Evolutionary conservation across 2,888 invertebrate genomes (phyloP).

Genomic region (Dolichopus griseipennis): DNA sequence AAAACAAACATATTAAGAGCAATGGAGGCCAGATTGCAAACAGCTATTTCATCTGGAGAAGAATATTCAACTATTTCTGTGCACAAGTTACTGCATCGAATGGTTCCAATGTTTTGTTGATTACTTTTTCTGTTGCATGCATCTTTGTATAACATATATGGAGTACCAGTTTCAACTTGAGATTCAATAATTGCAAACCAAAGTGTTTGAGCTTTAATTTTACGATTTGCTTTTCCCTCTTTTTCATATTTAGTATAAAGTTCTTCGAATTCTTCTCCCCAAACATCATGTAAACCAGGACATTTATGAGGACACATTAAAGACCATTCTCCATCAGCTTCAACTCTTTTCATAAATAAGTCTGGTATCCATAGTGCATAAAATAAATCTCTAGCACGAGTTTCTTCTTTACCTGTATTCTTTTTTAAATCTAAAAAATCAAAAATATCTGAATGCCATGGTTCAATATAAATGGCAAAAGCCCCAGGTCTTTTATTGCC

Average conservation of each 20-base stretch:
- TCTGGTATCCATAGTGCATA: conserved; percentile 98
- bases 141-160: conserved; percentile 96
- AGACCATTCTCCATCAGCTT: conserved; percentile 78
- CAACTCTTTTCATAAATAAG: conserved; percentile 92
- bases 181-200: conserved; percentile 93
- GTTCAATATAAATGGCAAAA: conserved; percentile 95
- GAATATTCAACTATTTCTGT: conserved; percentile 97
- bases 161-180: conserved; percentile 96
- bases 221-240: conserved; percentile 60
- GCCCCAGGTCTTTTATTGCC: conserved; percentile 97
- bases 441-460: conserved; percentile 97
- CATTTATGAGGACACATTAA: conserved; percentile 94
- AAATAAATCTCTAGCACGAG: conserved; percentile 89
- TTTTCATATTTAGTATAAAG: conserved; percentile 80
- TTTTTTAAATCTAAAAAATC: conserved; percentile 91
- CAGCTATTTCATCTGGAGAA: conserved; percentile 85
- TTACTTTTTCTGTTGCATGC: conserved; percentile 95
- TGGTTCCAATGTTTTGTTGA: conserved; percentile 96
- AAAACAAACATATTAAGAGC: conserved; percentile 91
- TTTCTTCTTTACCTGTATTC: conserved; percentile 92
- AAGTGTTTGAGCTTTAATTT: conserved; percentile 72
- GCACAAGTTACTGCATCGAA: conserved; percentile 95
- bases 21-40: conserved; percentile 95
- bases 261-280: conserved; percentile 90
- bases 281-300: conserved; percentile 82